These are phyloP conservation scores for Ormyrus labotus DNA, from an alignment of 2,888 invertebrate genomes.

Conservation along the genomic window DNA sequence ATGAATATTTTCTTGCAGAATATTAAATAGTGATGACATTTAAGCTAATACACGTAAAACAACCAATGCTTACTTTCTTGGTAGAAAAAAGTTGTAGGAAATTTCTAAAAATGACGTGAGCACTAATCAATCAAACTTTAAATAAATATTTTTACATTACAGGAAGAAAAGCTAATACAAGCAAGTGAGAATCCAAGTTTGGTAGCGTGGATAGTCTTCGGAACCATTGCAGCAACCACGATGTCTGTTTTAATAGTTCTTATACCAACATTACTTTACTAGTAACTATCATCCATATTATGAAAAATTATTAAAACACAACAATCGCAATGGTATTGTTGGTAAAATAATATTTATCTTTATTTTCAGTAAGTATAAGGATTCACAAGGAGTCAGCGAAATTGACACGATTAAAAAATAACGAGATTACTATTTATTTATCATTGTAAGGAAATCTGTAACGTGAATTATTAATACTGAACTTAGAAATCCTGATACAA, in stretches of 20 bases:
- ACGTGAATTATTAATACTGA: too few relatives aligned
- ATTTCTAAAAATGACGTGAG: too few relatives aligned
- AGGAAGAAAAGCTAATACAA: not conserved
- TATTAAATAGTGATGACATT: too few relatives aligned
- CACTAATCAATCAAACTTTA: not conserved
- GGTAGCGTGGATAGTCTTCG: conserved; percentile 12
- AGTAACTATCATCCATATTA: conserved; percentile 26
- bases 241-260: conserved; percentile 30
- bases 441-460: too few relatives aligned
- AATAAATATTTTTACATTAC: not conserved
- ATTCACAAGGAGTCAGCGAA: not conserved
- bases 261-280: conserved; percentile 43
- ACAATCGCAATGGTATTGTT: not conserved
- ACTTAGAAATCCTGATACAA: too few relatives aligned
- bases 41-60: too few relatives aligned
- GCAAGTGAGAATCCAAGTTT: conserved; percentile 4
- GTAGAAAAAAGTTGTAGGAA: too few relatives aligned
- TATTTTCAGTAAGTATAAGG: conserved; percentile 11
- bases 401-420: conserved; percentile 5
- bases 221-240: conserved; percentile 18
- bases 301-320: not conserved
- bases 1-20: too few relatives aligned
- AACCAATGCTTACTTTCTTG: too few relatives aligned
- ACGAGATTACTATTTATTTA: too few relatives aligned
- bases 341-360: not conserved